These are phyloP conservation scores for Pelecanoides urinatrix DNA, from an alignment of 2,113 vertebrate species.

Conservation along the genomic window DNA sequence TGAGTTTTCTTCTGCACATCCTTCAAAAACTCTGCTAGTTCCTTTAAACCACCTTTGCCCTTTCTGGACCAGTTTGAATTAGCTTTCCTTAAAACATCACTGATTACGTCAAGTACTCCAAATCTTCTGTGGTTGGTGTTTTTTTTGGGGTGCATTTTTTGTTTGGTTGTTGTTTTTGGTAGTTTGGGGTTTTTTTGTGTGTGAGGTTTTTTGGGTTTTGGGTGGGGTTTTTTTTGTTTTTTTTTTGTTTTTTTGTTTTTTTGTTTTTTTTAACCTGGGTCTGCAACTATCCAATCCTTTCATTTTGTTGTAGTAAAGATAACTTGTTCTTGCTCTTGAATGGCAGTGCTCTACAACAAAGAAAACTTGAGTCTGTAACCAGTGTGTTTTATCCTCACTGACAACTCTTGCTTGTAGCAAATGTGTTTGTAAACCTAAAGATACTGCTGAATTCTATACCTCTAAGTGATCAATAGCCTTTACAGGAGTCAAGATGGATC, in stretches of 20 bases:
- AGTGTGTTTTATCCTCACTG: background rate
- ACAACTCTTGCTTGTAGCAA: background rate
- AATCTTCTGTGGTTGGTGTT: background rate
- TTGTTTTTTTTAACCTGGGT: too few relatives aligned
- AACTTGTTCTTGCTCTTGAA: background rate
- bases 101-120: background rate
- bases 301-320: background rate
- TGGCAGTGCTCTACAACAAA: background rate
- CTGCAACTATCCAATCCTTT: background rate
- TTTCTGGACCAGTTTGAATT: background rate
- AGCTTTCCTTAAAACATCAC: background rate
- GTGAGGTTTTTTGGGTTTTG: too few relatives aligned
- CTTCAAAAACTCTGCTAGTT: background rate
- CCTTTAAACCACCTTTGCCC: background rate
- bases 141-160: background rate
- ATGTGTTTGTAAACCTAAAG: background rate
- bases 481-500: background rate
- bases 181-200: background rate
- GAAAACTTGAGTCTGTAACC: background rate
- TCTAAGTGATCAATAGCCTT: background rate
- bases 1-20: background rate
- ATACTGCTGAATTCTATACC: background rate
- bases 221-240: too few relatives aligned
- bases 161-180: background rate
- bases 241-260: background rate